Base-by-base conservation (phyloP, 2,113 vertebrate genomes). In the Cebus imitator region DNA sequence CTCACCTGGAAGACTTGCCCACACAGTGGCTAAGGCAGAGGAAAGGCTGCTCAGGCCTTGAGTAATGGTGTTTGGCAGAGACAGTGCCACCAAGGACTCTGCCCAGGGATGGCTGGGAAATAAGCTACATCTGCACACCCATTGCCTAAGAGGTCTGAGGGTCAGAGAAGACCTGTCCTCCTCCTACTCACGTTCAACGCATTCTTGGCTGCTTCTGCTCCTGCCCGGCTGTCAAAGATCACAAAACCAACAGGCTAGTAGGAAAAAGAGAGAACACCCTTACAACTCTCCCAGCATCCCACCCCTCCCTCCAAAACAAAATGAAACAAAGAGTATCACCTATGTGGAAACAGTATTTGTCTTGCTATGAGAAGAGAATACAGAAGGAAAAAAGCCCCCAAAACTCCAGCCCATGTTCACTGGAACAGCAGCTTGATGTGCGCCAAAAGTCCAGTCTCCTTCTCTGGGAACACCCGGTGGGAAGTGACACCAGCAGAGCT, bases 191-290 rank as follows among this genome's bases (percentile, higher is more conserved):
- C 99, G 55, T 99, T 99, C 98, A 99, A 97, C 43, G 99, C 99
- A 0, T 99, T 99, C 99, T 99, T 99, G 5, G 99, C 99, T 57
- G 99, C 99, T 99, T 99, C 99, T 75, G 99, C 99, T 58, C 99
- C 99, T 98, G 99, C 99, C 21, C 99, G 99, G 98, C 99, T 99
- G 98, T 99, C 99, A 97, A 99, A 99, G 96, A 99, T 99, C 98
- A 99, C 99, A 99, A 99, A 99, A 94, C 99, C 99, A 97, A 99
- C 99, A 96, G 99, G 99, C 99, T 99, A 98, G 87, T 99, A 97
- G 99, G 87, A 87, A 87, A 92, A 87, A 96, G 43, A 97, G 45
- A 94, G 94, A 86, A 52, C 1, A 50, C 58, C 55, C 87, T 97
- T 73, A 84, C 88, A 70, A 64, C 95, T 95, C 95, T 96, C 94